Percentiles rank a stretch among this genome's conserved stretches.
Conservation (phyloP, 2,797 vertebrate species). For the Coracias cyanogaster region DNA sequence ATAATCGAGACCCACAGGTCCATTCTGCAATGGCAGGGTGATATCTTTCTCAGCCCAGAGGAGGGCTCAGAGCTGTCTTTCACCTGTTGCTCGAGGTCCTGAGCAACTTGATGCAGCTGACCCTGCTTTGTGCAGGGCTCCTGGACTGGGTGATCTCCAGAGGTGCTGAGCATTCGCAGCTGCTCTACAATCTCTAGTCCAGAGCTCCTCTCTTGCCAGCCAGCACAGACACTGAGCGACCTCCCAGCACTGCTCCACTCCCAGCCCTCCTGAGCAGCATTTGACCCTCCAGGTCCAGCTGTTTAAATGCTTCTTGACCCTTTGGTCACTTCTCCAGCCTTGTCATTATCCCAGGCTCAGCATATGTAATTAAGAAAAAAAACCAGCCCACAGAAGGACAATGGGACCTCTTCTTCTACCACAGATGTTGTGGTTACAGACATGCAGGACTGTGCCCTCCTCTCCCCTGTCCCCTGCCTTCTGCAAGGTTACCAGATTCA, state of each 20-base stretch:
- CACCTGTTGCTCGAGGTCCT: fast-evolving
- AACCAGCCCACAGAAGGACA: background rate
- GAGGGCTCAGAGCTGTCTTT: background rate
- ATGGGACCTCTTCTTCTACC: background rate
- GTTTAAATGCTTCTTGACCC: background rate
- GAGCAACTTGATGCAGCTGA: background rate
- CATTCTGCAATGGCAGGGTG: background rate
- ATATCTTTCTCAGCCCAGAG: too few species aligned
- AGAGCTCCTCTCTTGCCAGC: background rate
- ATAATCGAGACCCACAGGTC: background rate
- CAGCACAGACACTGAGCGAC: background rate
- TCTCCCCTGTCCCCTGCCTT: background rate
- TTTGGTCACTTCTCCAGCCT: background rate
- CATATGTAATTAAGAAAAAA: background rate
- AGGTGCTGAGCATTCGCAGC: fast-evolving
- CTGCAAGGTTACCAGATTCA: background rate
- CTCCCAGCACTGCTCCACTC: background rate
- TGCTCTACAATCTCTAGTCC: background rate
- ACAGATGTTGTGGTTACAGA: background rate
- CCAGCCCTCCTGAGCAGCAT: background rate
- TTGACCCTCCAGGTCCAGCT: background rate
- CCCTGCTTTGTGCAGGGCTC: too few species aligned
- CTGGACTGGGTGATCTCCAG: background rate
- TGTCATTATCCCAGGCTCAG: background rate
- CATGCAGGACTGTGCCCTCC: background rate